Evolutionary conservation across 2,888 invertebrate genomes (phyloP), one percentile per base, ranked within the genome.

Genomic region (Leucophenga montana): DNA sequence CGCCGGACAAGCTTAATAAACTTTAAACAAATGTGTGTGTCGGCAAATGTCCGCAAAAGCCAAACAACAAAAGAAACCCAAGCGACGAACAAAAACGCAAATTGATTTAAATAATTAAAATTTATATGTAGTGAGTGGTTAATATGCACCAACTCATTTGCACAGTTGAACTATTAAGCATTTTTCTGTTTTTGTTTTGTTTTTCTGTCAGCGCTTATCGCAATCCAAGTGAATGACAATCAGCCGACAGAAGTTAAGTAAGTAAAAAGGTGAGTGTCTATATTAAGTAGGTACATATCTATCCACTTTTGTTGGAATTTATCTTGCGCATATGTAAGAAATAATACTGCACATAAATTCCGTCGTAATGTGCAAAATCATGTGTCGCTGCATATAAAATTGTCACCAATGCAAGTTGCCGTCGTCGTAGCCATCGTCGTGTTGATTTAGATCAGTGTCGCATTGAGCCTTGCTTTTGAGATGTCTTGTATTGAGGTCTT

Each of bases 91-190:
- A 44, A 44, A 44, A 44, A 16, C 20, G 44, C 46, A 53, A 50
- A 53, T 66, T 66, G 66, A 66, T 66, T 66, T 53, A 66, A 66
- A 33, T 53, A 66, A 66, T 50, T 66, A 66, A 66, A 66, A 53
- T 53, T 66, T 62, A 62, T 62, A n/a, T n/a, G n/a, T n/a, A 18
- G 39, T n/a, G 18, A 16, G 20, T 16, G 22, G 16, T 31, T 33
- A 31, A 50, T 50, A 50, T 50, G 50, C 18, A 16, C 14, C 16
- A 27, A 31, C 33, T 59, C 27, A 59, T 33, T 59, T 59, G 33
- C 59, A 59, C 20, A 16, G 11, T 16, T 62, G 62, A 44, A 61
- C 70, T 66, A 33, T 57, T 14, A 31, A 27, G 14, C 16, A 27
- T 57, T 14, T 27, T 57, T 57, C 27, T 27, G 11, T 57, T 57